Evolutionary conservation across 1,140 invertebrate genomes (phyloP).

Genomic region (Solen grandis): DNA sequence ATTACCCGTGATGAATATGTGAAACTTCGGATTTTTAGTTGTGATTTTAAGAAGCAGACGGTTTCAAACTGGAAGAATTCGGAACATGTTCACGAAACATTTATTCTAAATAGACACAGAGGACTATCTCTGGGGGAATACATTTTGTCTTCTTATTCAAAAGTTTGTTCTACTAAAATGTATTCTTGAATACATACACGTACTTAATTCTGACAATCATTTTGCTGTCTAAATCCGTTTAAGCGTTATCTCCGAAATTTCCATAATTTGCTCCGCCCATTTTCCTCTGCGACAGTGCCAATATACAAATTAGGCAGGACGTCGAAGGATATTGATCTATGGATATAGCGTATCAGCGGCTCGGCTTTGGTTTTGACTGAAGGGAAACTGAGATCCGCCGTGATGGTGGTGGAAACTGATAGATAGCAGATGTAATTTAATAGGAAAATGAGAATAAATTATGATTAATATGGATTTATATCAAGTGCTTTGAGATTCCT

Average conservation of each 20-base stretch:
- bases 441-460: conserved; percentile 45
- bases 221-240: neutral
- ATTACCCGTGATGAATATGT: too few species aligned
- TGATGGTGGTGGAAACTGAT: conserved; percentile 20
- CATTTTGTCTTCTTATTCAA: neutral
- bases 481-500: neutral
- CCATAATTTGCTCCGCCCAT: conserved; percentile 16
- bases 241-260: conserved; percentile 16
- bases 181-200: neutral
- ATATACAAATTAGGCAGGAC: conserved; percentile 17
- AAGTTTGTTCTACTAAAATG: neutral
- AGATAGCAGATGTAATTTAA: neutral
- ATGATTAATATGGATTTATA: conserved; percentile 40
- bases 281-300: conserved; percentile 19
- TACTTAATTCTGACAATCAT: neutral
- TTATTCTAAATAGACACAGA: neutral
- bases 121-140: neutral
- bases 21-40: too few species aligned
- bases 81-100: neutral
- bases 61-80: too few species aligned
- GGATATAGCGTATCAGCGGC: neutral
- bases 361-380: neutral
- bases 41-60: too few species aligned
- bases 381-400: neutral
- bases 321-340: neutral